These are phyloP conservation scores for Eilema griseolum DNA, from an alignment of 2,888 invertebrate species.

Conservation along the genomic window DNA sequence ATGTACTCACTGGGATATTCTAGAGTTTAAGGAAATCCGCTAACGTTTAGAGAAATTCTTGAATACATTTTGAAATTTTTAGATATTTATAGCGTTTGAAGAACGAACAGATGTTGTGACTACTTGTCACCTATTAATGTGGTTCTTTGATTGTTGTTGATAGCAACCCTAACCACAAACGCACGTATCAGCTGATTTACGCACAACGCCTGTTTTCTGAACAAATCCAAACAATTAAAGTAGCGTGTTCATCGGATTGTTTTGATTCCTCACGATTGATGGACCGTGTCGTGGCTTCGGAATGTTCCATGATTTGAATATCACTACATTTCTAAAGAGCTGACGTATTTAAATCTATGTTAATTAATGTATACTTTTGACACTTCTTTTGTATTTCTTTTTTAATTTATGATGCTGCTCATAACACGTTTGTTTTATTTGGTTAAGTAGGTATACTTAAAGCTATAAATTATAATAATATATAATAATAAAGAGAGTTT, in stretches of 20 bases:
- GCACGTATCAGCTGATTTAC: conserved; percentile 76
- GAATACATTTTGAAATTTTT: not conserved
- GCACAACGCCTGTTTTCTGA: conserved; percentile 76
- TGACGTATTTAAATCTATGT: conserved; percentile 43
- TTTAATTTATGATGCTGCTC: conserved; percentile 38
- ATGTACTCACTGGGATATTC: conserved; percentile 14
- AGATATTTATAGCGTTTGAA: not conserved
- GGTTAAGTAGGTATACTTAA: conserved; percentile 23
- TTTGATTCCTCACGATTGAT: conserved; percentile 81
- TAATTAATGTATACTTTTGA: conserved; percentile 43
- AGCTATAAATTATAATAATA: conserved; percentile 37
- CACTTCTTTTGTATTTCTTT: conserved; percentile 44
- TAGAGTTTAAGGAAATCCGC: not conserved
- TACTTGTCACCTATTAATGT: not conserved
- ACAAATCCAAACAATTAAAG: conserved; percentile 82
- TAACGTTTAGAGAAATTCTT: not conserved
- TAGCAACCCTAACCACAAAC: conserved; percentile 48
- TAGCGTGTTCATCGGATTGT: conserved; percentile 82
- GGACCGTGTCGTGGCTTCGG: conserved; percentile 51
- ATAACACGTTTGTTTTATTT: conserved; percentile 39
- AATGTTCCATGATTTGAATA: conserved; percentile 54
- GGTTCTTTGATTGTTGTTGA: conserved; percentile 9
- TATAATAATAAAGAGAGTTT: conserved; percentile 29
- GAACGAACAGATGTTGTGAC: not conserved
- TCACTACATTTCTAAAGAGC: conserved; percentile 39